These are phyloP conservation scores for Setipinna tenuifilis DNA, from an alignment of 2,797 vertebrate genomes.

Conservation along the genomic window DNA sequence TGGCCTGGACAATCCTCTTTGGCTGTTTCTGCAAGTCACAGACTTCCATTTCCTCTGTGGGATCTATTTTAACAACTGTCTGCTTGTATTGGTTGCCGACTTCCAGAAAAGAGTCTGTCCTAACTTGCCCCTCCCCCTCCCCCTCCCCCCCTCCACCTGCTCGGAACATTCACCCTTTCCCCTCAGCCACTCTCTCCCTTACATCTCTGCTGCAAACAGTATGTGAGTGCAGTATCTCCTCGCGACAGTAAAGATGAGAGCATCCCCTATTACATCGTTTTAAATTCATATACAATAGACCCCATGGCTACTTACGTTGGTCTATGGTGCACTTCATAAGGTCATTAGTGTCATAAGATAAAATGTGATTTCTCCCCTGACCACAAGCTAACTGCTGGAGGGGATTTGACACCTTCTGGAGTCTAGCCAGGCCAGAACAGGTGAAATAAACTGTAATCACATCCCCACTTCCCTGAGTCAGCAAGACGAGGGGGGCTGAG, in stretches of 20 bases:
- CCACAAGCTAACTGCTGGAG: conserved; percentile 9
- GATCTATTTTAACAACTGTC: conserved; percentile 11
- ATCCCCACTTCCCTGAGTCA: conserved; percentile 13
- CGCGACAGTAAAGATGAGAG: neutral
- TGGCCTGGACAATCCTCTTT: neutral
- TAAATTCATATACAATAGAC: neutral
- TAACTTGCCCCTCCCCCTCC: too few relatives aligned
- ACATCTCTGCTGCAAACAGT: neutral
- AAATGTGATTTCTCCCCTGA: conserved; percentile 14
- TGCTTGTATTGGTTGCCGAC: neutral
- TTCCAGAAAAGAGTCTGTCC: neutral
- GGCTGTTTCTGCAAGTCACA: neutral
- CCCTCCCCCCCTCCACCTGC: neutral
- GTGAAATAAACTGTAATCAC: conserved; percentile 26
- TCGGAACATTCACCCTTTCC: neutral
- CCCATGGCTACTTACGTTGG: neutral
- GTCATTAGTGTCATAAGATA: conserved; percentile 6
- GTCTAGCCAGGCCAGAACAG: neutral
- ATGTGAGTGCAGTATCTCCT: neutral
- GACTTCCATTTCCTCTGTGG: conserved; percentile 9
- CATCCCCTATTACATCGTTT: neutral
- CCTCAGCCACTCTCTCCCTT: neutral
- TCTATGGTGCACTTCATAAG: neutral
- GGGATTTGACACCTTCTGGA: conserved; percentile 7
- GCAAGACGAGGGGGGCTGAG: neutral